Evolutionary conservation across 2,113 vertebrate species (phyloP).

Genomic region (Sylvia atricapilla): DNA sequence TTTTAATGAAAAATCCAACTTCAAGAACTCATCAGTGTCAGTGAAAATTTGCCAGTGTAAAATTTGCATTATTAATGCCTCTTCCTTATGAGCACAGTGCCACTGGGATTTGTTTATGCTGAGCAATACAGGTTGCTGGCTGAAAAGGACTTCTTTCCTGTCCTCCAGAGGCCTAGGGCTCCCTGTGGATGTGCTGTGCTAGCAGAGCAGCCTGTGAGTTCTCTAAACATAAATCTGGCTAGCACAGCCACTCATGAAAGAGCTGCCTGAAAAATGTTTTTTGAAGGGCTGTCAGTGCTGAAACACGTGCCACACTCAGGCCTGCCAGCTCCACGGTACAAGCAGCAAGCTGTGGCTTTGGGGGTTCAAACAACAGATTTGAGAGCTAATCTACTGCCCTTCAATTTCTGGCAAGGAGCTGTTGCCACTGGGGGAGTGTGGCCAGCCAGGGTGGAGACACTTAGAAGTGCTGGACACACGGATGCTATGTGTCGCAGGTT

Average conservation of each 20-base stretch:
- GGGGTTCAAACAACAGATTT: background rate
- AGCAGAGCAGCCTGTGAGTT: background rate
- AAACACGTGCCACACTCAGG: background rate
- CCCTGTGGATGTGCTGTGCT: background rate
- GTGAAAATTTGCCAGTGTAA: background rate
- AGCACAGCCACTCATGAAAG: background rate
- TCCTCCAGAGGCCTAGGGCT: background rate
- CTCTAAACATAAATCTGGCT: background rate
- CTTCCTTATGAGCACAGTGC: background rate
- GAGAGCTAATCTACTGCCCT: background rate
- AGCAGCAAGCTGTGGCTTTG: background rate
- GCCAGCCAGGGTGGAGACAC: background rate
- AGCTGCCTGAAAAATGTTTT: background rate
- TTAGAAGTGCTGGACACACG: background rate
- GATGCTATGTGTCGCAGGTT: background rate
- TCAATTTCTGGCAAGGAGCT: background rate
- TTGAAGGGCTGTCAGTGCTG: background rate
- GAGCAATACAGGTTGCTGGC: background rate
- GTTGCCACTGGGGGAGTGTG: background rate
- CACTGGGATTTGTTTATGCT: background rate
- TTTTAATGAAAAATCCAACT: background rate
- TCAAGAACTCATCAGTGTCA: background rate
- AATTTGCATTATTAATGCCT: background rate
- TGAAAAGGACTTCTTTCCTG: background rate
- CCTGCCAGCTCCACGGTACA: background rate